Percentiles rank a stretch among this genome's conserved stretches.
Conservation (phyloP, 37 sponge, comb jelly and placozoan genomes). For the Beroe forskalii region DNA sequence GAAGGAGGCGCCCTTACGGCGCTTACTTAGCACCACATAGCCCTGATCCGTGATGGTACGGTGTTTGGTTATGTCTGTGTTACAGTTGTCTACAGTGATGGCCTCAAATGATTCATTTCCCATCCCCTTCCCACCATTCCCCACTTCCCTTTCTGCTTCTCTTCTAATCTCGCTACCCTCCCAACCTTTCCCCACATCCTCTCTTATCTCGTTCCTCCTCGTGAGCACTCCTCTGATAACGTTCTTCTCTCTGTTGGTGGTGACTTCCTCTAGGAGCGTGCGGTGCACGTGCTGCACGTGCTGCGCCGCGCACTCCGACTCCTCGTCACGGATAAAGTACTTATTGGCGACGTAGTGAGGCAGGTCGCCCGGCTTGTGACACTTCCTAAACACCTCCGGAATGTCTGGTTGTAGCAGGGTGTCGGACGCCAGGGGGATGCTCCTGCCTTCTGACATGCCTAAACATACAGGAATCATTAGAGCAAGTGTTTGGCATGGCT, state of each 20-base stretch:
- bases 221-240: conserved; percentile 4
- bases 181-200: neutral
- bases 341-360: neutral
- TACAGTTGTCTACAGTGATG: too few relatives aligned
- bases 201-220: neutral
- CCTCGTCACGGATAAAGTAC: conserved; percentile 30
- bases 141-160: neutral
- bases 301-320: neutral
- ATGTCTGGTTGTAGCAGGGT: too few relatives aligned
- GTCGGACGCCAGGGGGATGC: too few relatives aligned
- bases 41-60: too few relatives aligned
- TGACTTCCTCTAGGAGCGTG: neutral
- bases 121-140: neutral
- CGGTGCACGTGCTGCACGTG: neutral
- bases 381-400: neutral
- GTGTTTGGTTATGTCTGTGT: too few relatives aligned
- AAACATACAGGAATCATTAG: too few relatives aligned
- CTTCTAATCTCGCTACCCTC: too few relatives aligned
- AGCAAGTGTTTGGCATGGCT: too few relatives aligned
- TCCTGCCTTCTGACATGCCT: too few relatives aligned
- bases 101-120: too few relatives aligned
- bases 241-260: conserved; percentile 4
- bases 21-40: neutral
- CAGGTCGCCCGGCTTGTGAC: neutral
- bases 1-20: neutral